Evolutionary conservation across 2,113 vertebrate species (phyloP).

Genomic region (Mugil cephalus): DNA sequence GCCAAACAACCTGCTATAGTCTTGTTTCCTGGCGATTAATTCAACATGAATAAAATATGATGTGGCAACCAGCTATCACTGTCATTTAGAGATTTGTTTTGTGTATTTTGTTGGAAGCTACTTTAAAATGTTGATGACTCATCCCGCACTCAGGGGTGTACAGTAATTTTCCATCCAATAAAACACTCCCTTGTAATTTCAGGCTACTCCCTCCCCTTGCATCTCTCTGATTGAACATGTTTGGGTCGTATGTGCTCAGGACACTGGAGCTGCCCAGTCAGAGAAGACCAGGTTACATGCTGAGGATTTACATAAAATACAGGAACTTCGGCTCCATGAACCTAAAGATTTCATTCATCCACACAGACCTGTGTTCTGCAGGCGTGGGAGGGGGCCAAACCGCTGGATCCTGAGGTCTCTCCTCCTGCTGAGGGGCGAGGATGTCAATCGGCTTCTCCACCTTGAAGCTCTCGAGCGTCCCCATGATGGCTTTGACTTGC

Average conservation of each 20-base stretch:
- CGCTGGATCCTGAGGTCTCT: conserved; percentile 87
- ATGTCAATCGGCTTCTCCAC: conserved; percentile 90
- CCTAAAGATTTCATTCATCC: not conserved
- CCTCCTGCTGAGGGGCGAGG: conserved; percentile 86
- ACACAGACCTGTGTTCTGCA: conserved; percentile 92
- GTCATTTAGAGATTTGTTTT: not conserved
- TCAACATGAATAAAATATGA: not conserved
- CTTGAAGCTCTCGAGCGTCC: conserved; percentile 94
- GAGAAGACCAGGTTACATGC: too few species aligned
- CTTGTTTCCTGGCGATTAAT: not conserved
- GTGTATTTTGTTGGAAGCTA: not conserved
- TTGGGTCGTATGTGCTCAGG: too few species aligned
- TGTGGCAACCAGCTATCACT: not conserved
- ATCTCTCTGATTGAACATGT: too few species aligned
- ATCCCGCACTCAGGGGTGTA: too few species aligned
- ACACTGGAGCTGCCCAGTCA: too few species aligned
- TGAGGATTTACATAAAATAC: too few species aligned
- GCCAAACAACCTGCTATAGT: not conserved
- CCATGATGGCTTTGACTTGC: conserved; percentile 93
- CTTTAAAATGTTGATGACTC: too few species aligned
- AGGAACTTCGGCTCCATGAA: not conserved
- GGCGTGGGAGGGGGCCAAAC: conserved; percentile 97
- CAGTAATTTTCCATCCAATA: too few species aligned
- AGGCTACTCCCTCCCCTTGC: too few species aligned
- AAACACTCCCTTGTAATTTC: too few species aligned